Percentiles rank a stretch among this genome's conserved stretches.
phyloP scores from a whole-genome alignment of 2,113 vertebrate species.

The Corythornis vintsioides region DNA sequence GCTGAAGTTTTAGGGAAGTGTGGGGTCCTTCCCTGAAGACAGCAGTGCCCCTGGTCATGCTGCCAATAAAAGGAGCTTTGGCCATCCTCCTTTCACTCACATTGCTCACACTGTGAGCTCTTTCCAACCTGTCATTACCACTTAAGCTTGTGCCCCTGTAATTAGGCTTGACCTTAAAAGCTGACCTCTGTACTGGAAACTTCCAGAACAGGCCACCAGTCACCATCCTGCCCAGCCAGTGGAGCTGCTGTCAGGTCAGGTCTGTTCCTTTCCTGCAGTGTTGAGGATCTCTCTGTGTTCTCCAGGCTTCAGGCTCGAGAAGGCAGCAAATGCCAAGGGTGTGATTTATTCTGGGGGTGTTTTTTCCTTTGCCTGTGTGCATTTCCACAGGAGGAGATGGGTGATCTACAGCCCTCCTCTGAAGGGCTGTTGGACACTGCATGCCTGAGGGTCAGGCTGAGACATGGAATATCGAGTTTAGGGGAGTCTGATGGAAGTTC shows the following conservation, averaged over 20 bases:
- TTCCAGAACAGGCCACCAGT: neutral
- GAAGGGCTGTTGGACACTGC: neutral
- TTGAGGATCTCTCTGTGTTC: neutral
- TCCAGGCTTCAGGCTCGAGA: neutral
- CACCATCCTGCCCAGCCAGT: neutral
- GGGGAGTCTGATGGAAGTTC: neutral
- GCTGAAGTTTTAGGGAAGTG: neutral
- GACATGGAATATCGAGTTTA: neutral
- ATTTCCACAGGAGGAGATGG: neutral
- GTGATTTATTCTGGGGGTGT: neutral
- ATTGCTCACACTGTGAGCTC: neutral
- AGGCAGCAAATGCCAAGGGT: accelerated
- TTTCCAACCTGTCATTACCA: neutral
- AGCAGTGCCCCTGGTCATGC: accelerated
- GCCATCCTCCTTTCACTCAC: neutral
- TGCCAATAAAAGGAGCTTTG: neutral
- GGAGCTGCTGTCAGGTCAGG: neutral
- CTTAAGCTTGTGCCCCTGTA: neutral
- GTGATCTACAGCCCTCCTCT: neutral
- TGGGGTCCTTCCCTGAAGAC: neutral
- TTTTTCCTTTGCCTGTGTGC: neutral
- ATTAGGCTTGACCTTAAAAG: neutral
- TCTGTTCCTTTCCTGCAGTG: neutral
- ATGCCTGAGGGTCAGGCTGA: accelerated
- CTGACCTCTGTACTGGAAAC: neutral